phyloP scores from a whole-genome alignment of 2,888 invertebrate species.

The Spodoptera littoralis region DNA sequence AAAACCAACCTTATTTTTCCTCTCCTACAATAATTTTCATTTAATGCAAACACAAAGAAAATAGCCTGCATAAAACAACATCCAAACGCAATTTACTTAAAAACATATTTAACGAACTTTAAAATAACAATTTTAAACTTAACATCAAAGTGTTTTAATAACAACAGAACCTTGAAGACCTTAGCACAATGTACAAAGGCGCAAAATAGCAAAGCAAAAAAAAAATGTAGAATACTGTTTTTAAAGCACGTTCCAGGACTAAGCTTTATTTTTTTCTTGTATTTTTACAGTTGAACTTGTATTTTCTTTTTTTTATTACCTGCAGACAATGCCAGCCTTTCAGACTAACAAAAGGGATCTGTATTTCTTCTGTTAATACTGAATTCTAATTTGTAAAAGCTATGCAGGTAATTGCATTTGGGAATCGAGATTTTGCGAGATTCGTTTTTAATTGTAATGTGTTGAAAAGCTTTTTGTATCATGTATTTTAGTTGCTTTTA shows the following conservation, averaged over 20 bases:
- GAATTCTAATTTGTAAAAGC: slow-evolving; percentile 52
- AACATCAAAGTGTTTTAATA: slow-evolving; percentile 38
- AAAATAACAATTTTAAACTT: slow-evolving; percentile 3
- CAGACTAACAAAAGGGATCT: slow-evolving; percentile 38
- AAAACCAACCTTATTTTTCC: no score
- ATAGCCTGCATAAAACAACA: slow-evolving; percentile 1
- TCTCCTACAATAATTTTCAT: no score
- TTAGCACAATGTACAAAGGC: slow-evolving; percentile 31
- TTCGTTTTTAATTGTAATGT: slow-evolving; percentile 21
- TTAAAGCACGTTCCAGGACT: slow-evolving; percentile 49
- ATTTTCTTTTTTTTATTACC: slow-evolving; percentile 35
- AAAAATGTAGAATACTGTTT: slow-evolving; percentile 29
- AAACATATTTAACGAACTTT: slow-evolving; percentile 2
- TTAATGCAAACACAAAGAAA: not conserved
- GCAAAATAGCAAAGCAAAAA: slow-evolving; percentile 33
- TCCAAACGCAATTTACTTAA: not conserved
- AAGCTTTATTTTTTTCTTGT: slow-evolving; percentile 39
- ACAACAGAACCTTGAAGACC: slow-evolving; percentile 16
- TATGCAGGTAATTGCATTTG: slow-evolving; percentile 45
- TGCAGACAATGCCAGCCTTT: slow-evolving; percentile 45
- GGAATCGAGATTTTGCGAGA: slow-evolving; percentile 26
- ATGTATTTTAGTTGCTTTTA: not conserved
- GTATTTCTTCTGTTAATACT: slow-evolving; percentile 45
- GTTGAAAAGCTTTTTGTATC: slow-evolving; percentile 15
- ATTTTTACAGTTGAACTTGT: slow-evolving; percentile 41